A percentile compares a stretch with the other conserved stretches of the same genome.
These are phyloP conservation scores for Scatophagus argus DNA, from an alignment of 2,113 vertebrate genomes.

Conservation along the genomic window DNA sequence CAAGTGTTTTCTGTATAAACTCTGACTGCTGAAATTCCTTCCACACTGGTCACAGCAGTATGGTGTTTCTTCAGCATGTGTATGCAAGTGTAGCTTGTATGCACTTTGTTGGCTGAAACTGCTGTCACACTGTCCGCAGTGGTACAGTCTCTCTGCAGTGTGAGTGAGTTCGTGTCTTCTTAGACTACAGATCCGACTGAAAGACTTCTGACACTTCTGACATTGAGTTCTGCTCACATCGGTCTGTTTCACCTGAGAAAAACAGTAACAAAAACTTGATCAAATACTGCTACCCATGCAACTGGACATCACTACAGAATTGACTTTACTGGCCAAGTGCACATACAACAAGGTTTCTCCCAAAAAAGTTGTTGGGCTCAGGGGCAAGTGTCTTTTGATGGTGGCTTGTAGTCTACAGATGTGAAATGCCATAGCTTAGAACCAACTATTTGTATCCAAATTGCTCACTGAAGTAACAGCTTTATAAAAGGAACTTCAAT, in stretches of 20 bases:
- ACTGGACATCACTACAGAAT: too few species aligned
- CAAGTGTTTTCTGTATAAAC: constrained; percentile 40
- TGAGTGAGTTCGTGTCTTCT: constrained; percentile 47
- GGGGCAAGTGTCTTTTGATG: too few species aligned
- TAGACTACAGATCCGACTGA: constrained; percentile 44
- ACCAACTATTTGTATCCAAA: too few species aligned
- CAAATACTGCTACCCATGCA: background rate
- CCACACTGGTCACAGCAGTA: constrained; percentile 42
- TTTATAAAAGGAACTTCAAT: too few species aligned
- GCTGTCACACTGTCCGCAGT: constrained; percentile 44
- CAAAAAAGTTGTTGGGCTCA: too few species aligned
- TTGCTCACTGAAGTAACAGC: too few species aligned
- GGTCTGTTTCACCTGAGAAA: background rate
- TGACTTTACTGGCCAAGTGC: too few species aligned
- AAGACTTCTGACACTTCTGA: constrained; percentile 38
- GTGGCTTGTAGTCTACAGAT: too few species aligned
- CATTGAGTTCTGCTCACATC: constrained; percentile 42
- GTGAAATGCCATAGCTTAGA: too few species aligned
- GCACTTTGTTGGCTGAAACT: constrained; percentile 16
- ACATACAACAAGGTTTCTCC: too few species aligned
- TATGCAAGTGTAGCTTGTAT: constrained; percentile 30
- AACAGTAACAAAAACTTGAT: background rate
- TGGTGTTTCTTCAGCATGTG: constrained; percentile 22
- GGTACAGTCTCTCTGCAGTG: background rate
- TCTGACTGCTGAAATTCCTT: constrained; percentile 33